phyloP scores from a whole-genome alignment of 2,797 vertebrate species.

The Melopsittacus undulatus region DNA sequence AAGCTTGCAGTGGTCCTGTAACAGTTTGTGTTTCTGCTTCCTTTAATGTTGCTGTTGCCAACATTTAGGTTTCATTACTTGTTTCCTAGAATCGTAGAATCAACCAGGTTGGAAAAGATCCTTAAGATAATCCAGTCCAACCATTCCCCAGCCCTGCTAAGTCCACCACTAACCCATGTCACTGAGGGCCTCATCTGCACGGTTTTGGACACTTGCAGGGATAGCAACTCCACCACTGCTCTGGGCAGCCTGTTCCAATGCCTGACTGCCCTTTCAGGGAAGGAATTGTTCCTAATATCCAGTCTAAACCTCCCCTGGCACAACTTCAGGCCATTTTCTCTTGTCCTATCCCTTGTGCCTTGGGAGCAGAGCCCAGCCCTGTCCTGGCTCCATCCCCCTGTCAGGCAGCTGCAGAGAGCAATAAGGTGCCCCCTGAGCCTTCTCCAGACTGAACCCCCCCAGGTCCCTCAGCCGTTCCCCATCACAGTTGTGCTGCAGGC shows the following conservation, averaged over 20 bases:
- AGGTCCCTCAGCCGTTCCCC: background rate
- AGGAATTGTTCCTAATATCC: rapidly evolving
- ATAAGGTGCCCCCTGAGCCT: background rate
- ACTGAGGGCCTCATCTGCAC: no score
- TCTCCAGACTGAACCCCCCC: background rate
- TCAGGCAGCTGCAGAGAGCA: rapidly evolving
- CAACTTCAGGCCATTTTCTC: no score
- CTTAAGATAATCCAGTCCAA: background rate
- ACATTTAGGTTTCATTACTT: rapidly evolving
- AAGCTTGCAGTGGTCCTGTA: no score
- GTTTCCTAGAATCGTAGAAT: background rate
- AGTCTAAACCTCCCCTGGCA: background rate
- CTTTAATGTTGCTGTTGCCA: background rate
- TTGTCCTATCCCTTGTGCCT: no score
- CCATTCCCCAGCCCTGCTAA: background rate
- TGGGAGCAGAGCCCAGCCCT: no score
- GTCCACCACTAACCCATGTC: no score
- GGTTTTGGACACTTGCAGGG: no score
- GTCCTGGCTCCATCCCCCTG: no score
- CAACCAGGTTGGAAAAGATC: background rate
- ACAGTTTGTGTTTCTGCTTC: rapidly evolving
- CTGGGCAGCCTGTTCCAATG: background rate
- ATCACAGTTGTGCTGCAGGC: background rate
- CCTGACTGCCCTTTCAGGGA: background rate
- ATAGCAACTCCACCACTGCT: background rate